A percentile compares a stretch with the other conserved stretches of the same genome.
Evolutionary conservation across 2,888 invertebrate genomes (phyloP).

Genomic region (Lathronympha strigana): DNA sequence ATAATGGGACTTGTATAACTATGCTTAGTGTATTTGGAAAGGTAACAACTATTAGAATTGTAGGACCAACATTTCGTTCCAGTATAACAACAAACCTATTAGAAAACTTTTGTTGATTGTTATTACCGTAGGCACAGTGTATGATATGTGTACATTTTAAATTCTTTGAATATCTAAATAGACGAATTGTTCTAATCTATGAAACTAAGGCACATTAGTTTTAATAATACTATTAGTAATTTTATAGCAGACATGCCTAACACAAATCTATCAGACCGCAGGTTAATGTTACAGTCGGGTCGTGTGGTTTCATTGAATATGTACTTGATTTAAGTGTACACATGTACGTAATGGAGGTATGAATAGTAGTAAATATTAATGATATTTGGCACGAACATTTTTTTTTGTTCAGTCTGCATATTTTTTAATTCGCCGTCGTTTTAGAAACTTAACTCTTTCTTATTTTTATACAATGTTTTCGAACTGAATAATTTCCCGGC

Average conservation of each 20-base stretch:
- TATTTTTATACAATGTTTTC: background rate
- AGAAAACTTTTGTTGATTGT: background rate
- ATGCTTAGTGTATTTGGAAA: conserved; percentile 2
- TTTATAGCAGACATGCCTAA: background rate
- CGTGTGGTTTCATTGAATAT: conserved; percentile 18
- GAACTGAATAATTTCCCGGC: no score
- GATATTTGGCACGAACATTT: background rate
- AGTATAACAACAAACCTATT: background rate
- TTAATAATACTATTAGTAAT: background rate
- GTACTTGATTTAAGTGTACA: background rate
- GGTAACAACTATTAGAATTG: conserved; percentile 10
- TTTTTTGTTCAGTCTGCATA: background rate
- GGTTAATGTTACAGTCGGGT: conserved; percentile 13
- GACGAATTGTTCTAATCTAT: conserved; percentile 2
- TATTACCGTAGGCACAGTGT: background rate
- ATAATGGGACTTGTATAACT: conserved; percentile 21
- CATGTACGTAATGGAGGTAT: conserved; percentile 4
- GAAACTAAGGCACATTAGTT: background rate
- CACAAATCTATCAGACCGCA: conserved; percentile 22
- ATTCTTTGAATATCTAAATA: background rate
- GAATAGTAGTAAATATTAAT: background rate
- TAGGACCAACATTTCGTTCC: conserved; percentile 22
- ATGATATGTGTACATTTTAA: background rate
- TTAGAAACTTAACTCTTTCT: background rate
- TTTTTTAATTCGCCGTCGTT: background rate